These are phyloP conservation scores for Crotalus tigris DNA, from an alignment of 2,113 vertebrate genomes.

Conservation along the genomic window DNA sequence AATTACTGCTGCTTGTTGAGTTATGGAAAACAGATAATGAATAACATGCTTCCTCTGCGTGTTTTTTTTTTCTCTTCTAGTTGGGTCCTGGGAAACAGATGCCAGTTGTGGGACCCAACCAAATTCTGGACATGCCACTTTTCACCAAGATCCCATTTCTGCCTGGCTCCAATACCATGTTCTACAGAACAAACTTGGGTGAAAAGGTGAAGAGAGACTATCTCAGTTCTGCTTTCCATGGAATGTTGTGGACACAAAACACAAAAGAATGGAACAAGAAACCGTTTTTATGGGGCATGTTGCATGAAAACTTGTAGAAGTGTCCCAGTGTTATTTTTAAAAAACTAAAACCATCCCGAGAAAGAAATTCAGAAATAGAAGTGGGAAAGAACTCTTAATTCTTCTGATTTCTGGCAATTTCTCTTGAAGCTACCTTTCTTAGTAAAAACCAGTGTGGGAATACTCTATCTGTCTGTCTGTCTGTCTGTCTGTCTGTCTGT, in stretches of 20 bases:
- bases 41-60: background rate
- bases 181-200: constrained; percentile 7
- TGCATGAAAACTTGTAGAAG: background rate
- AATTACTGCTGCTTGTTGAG: background rate
- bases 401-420: background rate
- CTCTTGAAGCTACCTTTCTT: background rate
- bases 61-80: background rate
- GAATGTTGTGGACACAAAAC: background rate
- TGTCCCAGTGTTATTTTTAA: background rate
- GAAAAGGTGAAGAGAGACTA: constrained; percentile 17
- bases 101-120: constrained; percentile 19
- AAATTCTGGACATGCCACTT: constrained; percentile 26
- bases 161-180: constrained; percentile 20
- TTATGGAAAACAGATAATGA: background rate
- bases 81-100: background rate
- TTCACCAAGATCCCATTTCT: constrained; percentile 17
- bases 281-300: background rate
- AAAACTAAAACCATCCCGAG: background rate
- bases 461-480: background rate
- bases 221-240: background rate
- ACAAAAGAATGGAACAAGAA: background rate
- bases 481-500: too few species aligned
- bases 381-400: too few species aligned
- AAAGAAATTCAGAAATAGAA: background rate
- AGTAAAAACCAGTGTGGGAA: background rate